phyloP scores from a whole-genome alignment of 2,888 invertebrate genomes.

The Gerris lacustris region DNA sequence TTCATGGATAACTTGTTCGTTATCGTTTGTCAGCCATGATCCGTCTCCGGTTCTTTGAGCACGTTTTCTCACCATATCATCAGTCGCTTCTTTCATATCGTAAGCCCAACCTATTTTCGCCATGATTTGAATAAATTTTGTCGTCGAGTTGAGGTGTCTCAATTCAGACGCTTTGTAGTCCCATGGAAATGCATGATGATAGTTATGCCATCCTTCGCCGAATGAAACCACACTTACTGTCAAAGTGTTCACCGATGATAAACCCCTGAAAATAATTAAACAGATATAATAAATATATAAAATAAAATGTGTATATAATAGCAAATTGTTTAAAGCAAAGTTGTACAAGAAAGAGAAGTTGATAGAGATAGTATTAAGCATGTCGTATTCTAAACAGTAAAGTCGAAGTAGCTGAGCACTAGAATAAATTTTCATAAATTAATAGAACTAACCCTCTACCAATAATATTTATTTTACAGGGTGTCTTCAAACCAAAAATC shows the following conservation, averaged over 20 bases:
- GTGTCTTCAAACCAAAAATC: no score
- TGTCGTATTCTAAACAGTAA: no score
- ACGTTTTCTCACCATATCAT: slow-evolving; percentile 45
- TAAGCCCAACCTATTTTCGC: slow-evolving; percentile 68
- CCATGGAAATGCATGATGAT: slow-evolving; percentile 79
- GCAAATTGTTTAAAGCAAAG: no score
- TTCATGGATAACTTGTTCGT: no score
- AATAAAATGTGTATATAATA: no score
- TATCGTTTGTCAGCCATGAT: no score
- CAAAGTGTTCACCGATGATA: slow-evolving; percentile 46
- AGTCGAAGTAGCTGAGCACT: no score
- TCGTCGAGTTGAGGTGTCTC: slow-evolving; percentile 43
- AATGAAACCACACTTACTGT: slow-evolving; percentile 53
- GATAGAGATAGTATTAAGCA: no score
- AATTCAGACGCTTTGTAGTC: slow-evolving; percentile 64
- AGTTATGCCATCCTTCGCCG: slow-evolving; percentile 80
- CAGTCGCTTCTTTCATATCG: slow-evolving; percentile 66
- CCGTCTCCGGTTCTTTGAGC: slow-evolving; percentile 65
- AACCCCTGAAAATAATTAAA: slow-evolving; percentile 35
- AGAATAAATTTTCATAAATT: no score
- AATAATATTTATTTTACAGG: no score
- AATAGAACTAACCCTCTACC: no score
- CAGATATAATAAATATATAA: slow-evolving; percentile 42
- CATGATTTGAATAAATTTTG: slow-evolving; percentile 43
- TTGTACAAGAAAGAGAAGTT: no score